Conservation (phyloP, 2,113 vertebrate genomes). For the Bubo bubo region DNA sequence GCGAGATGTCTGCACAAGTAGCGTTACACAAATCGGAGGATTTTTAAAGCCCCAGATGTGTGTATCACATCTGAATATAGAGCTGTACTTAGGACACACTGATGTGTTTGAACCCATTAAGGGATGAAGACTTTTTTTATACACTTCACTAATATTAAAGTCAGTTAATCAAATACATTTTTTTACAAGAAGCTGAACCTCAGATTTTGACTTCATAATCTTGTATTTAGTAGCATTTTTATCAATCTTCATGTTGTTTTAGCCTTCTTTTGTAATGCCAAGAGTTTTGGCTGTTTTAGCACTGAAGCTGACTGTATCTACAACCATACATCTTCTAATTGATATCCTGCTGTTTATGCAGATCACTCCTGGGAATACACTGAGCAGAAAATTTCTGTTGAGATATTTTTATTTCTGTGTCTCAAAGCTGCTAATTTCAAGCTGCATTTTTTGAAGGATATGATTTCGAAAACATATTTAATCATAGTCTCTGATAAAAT, state of each 20-base stretch:
- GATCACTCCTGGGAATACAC: neutral
- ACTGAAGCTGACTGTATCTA: neutral
- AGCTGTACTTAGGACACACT: neutral
- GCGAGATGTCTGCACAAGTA: neutral
- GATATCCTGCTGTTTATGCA: neutral
- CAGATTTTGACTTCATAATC: neutral
- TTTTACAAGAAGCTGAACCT: neutral
- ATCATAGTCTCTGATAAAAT: neutral
- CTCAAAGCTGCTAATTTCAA: neutral
- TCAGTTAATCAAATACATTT: neutral
- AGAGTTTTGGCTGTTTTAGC: neutral
- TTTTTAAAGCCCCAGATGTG: neutral
- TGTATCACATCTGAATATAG: neutral
- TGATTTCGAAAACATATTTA: neutral
- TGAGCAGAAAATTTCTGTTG: neutral
- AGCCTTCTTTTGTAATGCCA: neutral
- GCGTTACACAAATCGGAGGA: neutral
- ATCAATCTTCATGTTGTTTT: neutral
- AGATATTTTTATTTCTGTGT: neutral
- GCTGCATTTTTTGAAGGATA: neutral
- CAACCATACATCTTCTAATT: fast-evolving
- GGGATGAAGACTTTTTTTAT: neutral
- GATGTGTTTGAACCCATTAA: neutral
- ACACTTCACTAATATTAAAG: neutral
- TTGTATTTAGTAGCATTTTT: neutral